Evolutionary conservation across 2,888 invertebrate species (phyloP).

Genomic region (Gonocerus acuteangulatus): DNA sequence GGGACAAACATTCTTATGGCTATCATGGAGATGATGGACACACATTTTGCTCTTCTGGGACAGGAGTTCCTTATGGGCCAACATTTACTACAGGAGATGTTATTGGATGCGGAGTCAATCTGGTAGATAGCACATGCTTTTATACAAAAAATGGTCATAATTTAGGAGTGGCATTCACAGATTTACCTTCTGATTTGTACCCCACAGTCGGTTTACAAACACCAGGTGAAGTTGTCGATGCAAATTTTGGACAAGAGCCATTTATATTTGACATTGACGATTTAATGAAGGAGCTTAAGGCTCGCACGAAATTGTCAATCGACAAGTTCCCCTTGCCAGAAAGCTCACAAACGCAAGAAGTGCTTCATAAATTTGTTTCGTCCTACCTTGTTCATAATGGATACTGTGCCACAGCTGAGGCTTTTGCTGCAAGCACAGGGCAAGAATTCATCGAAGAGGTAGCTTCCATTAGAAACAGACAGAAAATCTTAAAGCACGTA

Average conservation of each 20-base stretch:
- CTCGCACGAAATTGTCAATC: conserved; percentile 70
- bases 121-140: conserved; percentile 96
- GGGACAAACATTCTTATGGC: conserved; percentile 98
- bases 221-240: conserved; percentile 95
- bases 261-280: conserved; percentile 97
- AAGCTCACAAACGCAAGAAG: conserved; percentile 80
- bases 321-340: conserved; percentile 79
- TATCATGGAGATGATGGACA: conserved; percentile 99
- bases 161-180: conserved; percentile 90
- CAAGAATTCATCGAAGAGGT: conserved; percentile 88
- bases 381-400: conserved; percentile 97
- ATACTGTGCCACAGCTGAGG: conserved; percentile 91
- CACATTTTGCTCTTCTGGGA: conserved; percentile 96
- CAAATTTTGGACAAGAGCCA: conserved; percentile 95
- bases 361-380: conserved; percentile 73
- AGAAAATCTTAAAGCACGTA: conserved; percentile 47
- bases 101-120: conserved; percentile 96
- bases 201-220: conserved; percentile 99
- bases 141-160: conserved; percentile 99
- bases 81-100: conserved; percentile 97
- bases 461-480: conserved; percentile 89
- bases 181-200: conserved; percentile 90
- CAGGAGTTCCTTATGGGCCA: conserved; percentile 95
- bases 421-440: conserved; percentile 83
- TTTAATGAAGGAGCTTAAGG: conserved; percentile 86